Evolutionary conservation across 2,113 vertebrate genomes (phyloP).

Genomic region (Triplophysa tibetana): DNA sequence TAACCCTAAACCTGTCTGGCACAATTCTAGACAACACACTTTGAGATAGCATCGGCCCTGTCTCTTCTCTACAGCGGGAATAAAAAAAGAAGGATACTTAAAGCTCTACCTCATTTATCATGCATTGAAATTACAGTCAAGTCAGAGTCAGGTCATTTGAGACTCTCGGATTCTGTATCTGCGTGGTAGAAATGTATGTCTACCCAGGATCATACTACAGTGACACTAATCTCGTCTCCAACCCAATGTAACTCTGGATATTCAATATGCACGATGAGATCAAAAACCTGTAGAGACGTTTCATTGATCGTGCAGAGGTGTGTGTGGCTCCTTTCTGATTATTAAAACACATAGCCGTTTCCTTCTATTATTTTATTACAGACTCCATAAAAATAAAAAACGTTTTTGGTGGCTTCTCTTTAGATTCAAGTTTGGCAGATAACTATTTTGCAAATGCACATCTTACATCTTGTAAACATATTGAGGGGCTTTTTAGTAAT

Average conservation of each 20-base stretch:
- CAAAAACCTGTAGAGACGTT: conserved; percentile 22
- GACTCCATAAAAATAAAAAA: not conserved
- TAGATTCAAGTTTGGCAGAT: too few relatives aligned
- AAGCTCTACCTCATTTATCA: conserved; percentile 26
- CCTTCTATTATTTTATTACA: not conserved
- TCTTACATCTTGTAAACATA: too few relatives aligned
- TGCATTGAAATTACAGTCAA: conserved; percentile 33
- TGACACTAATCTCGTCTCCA: conserved; percentile 36
- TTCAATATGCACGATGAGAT: conserved; percentile 4
- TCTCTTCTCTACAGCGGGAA: conserved; percentile 3
- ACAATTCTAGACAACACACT: conserved; percentile 10
- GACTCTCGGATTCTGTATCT: conserved; percentile 3
- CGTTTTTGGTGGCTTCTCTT: not conserved
- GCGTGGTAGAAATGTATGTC: conserved; percentile 24
- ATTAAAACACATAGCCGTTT: not conserved
- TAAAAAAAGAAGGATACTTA: not conserved
- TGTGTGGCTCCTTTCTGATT: not conserved
- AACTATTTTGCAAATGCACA: not conserved
- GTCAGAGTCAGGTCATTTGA: conserved; percentile 10
- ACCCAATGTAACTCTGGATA: conserved; percentile 26
- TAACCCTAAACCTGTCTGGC: conserved; percentile 9
- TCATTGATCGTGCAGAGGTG: conserved; percentile 1
- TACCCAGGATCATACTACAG: conserved; percentile 28
- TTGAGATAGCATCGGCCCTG: not conserved
- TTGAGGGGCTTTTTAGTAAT: too few relatives aligned